Base-by-base conservation (phyloP, 2,888 invertebrate species). In the Tribolium freemani region DNA sequence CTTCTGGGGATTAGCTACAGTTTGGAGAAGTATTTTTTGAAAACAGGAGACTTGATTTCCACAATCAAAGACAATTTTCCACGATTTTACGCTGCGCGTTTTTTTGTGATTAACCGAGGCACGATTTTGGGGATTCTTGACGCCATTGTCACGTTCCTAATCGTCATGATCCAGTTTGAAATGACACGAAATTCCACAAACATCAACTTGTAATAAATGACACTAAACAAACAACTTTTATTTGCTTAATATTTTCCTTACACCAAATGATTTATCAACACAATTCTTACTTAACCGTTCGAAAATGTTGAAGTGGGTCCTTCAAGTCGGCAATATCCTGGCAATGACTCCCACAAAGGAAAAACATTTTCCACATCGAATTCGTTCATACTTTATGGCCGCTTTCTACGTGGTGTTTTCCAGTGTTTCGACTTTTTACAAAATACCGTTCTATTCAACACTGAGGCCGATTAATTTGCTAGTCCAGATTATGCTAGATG, bases 91-190 rank as follows among this genome's bases (percentile, higher is more conserved):
- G 56, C 38, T 0, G 31, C 26, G 1, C 10, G 56, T 16, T 57
- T 57, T 57, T 57, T 57, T 57, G 10, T 30, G 3, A 57, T 57
- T 1, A 31, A 13, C 9, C 9, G 44, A 13, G 16, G 31, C 2
- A 13, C 56, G 5, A 57, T 57, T 38, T 9, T 57, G 10, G 44
- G 56, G 3, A 57, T 57, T 57, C 30, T 31, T 31, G 30, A 44
- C 31, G 56, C 38, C 5, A 38, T 57, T 57, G 30, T 57, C 8
- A 31, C 38, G 1, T 57, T 57, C 31, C 9, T 57, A 4, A 57
- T 57, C 2, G 38, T 57, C 10, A 38, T 57, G 56, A 57, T 57
- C 11, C 56, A 57, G 13, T 57, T 57, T 26, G 26, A 53, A n/a
- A 26, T 38, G 38, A 38, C 38, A 38, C 38, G 3, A 0, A 38